Evolutionary conservation across 2,888 invertebrate genomes (phyloP).

Genomic region (Chymomyza caudatula): DNA sequence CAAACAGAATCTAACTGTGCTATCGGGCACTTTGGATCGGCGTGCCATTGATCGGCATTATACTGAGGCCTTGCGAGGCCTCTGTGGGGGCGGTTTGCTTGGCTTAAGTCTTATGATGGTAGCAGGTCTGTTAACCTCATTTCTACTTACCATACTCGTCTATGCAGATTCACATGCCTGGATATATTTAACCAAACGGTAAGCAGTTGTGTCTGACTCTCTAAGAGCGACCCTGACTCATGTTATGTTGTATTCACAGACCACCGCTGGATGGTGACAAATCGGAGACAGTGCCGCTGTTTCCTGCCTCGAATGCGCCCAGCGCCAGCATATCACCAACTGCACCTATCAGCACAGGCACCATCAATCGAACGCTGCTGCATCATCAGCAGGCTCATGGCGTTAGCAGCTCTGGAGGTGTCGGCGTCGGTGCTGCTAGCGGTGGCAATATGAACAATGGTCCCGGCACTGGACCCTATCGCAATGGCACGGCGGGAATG

Average conservation of each 20-base stretch:
- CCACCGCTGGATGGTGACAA: constrained; percentile 76
- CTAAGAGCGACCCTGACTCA: not conserved
- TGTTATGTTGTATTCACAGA: constrained; percentile 43
- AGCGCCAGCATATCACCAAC: constrained; percentile 77
- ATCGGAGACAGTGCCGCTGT: constrained; percentile 78
- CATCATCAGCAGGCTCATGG: constrained; percentile 77
- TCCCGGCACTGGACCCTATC: constrained; percentile 62
- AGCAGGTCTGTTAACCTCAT: constrained; percentile 91
- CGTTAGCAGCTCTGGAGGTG: constrained; percentile 47
- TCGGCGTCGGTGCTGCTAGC: constrained; percentile 51
- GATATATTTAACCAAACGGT: constrained; percentile 97
- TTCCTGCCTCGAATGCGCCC: constrained; percentile 75
- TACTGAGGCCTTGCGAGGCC: constrained; percentile 86
- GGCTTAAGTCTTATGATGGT: constrained; percentile 91
- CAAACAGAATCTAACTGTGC: constrained; percentile 77
- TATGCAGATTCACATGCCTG: constrained; percentile 97
- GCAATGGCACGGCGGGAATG: constrained; percentile 75
- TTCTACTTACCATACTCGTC: constrained; percentile 93
- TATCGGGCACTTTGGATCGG: constrained; percentile 87
- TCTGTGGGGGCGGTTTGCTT: constrained; percentile 89
- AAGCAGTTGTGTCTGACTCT: constrained; percentile 41
- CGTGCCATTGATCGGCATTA: constrained; percentile 90
- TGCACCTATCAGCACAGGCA: constrained; percentile 74
- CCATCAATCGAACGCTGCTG: constrained; percentile 77
- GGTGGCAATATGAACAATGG: constrained; percentile 64